These are phyloP conservation scores for Pandemis corylana DNA, from an alignment of 2,888 invertebrate genomes.

Conservation along the genomic window DNA sequence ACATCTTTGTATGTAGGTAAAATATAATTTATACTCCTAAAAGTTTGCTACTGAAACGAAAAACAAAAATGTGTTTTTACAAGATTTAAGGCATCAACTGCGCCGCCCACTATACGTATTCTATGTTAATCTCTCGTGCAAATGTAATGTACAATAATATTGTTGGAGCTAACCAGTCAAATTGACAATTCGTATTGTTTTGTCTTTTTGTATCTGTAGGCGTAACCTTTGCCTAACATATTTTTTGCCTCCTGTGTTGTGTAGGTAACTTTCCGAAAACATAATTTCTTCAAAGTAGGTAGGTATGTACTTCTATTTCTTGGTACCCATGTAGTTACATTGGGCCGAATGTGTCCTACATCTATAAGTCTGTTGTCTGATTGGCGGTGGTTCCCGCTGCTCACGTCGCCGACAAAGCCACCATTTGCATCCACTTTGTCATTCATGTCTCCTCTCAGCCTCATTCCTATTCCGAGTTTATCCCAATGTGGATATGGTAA, in stretches of 20 bases:
- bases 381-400: slow-evolving; percentile 62
- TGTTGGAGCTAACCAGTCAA: background rate
- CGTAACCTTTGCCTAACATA: background rate
- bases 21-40: slow-evolving; percentile 1
- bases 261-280: background rate
- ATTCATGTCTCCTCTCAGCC: slow-evolving; percentile 75
- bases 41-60: background rate
- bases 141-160: background rate
- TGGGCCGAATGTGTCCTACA: slow-evolving; percentile 49
- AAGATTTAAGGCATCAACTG: background rate
- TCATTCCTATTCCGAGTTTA: slow-evolving; percentile 75
- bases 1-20: slow-evolving; percentile 27
- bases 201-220: background rate
- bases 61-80: no score
- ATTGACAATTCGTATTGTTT: background rate
- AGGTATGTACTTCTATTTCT: background rate
- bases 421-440: slow-evolving; percentile 83
- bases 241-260: background rate
- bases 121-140: background rate
- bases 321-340: background rate
- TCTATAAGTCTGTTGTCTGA: slow-evolving; percentile 47
- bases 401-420: slow-evolving; percentile 69
- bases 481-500: slow-evolving; percentile 73
- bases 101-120: background rate
- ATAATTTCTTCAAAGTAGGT: background rate